phyloP scores from a whole-genome alignment of 2,888 invertebrate genomes.

The Ectemnius lituratus region DNA sequence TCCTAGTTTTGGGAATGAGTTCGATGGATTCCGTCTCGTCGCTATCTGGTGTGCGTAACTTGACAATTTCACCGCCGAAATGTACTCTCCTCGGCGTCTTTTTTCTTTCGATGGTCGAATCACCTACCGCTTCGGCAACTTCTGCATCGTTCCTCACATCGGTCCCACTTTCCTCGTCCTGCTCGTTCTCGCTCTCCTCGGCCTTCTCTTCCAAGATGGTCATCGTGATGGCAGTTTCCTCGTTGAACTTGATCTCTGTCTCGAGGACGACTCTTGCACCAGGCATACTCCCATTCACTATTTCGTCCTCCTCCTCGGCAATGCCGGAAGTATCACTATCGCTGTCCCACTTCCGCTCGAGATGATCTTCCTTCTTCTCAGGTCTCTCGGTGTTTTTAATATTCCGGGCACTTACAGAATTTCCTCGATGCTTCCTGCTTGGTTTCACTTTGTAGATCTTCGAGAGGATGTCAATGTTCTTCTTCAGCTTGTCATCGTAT shows the following conservation, averaged over 20 bases:
- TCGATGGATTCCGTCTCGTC: constrained; percentile 81
- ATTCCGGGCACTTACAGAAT: constrained; percentile 15
- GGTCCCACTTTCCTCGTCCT: constrained; percentile 51
- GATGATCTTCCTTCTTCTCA: constrained; percentile 32
- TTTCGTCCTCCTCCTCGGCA: constrained; percentile 68
- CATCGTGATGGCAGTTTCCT: constrained; percentile 90
- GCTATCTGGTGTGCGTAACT: constrained; percentile 91
- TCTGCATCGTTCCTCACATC: constrained; percentile 69
- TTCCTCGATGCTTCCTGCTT: constrained; percentile 13
- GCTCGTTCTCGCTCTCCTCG: constrained; percentile 67
- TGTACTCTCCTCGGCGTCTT: constrained; percentile 86
- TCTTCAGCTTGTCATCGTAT: constrained; percentile 78
- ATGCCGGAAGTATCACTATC: constrained; percentile 69
- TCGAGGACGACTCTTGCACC: constrained; percentile 84
- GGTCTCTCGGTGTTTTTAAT: constrained; percentile 20
- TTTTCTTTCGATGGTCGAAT: constrained; percentile 71
- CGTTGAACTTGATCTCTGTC: constrained; percentile 89
- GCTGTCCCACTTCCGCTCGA: constrained; percentile 54
- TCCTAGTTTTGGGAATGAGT: constrained; percentile 67
- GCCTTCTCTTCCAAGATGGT: constrained; percentile 86
- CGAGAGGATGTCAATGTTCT: constrained; percentile 82
- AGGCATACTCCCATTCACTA: constrained; percentile 52
- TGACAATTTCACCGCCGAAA: constrained; percentile 92
- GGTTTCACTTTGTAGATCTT: constrained; percentile 80
- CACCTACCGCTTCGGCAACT: constrained; percentile 25